These are phyloP conservation scores for Druon quercuslanigerum DNA, from an alignment of 1,140 invertebrate genomes.

Conservation along the genomic window DNA sequence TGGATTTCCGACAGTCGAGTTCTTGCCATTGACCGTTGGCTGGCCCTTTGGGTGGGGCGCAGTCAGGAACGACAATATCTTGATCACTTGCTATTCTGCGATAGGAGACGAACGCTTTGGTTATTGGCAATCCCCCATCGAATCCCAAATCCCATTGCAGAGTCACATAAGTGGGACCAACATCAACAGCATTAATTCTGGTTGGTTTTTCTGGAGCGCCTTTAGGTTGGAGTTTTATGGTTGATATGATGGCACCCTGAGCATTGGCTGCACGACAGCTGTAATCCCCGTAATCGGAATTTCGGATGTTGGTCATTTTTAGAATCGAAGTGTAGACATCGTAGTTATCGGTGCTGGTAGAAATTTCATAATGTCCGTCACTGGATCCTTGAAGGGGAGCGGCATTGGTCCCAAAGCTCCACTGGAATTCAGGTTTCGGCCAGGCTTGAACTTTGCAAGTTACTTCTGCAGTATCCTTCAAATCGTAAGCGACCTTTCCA, in stretches of 20 bases:
- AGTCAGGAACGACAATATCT: constrained; percentile 79
- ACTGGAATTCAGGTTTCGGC: constrained; percentile 93
- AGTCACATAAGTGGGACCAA: constrained; percentile 86
- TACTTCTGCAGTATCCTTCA: constrained; percentile 88
- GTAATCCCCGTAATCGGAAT: constrained; percentile 92
- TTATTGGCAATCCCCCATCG: constrained; percentile 89
- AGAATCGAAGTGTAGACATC: constrained; percentile 90
- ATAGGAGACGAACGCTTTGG: constrained; percentile 89
- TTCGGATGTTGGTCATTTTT: constrained; percentile 84
- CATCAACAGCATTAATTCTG: constrained; percentile 81
- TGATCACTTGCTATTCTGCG: constrained; percentile 78
- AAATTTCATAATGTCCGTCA: constrained; percentile 91
- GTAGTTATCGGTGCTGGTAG: constrained; percentile 86
- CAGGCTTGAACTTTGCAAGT: constrained; percentile 93
- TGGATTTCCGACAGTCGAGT: constrained; percentile 87
- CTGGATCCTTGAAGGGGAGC: constrained; percentile 84
- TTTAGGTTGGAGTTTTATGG: constrained; percentile 88
- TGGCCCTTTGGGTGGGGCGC: constrained; percentile 78
- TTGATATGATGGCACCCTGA: constrained; percentile 84
- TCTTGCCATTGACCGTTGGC: constrained; percentile 83
- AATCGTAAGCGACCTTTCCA: constrained; percentile 91
- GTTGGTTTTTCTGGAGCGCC: constrained; percentile 89
- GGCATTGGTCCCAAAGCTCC: constrained; percentile 86
- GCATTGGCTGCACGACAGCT: constrained; percentile 89
- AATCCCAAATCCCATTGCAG: constrained; percentile 91